phyloP scores from a whole-genome alignment of 1,140 invertebrate species.

The Conus ventricosus region DNA sequence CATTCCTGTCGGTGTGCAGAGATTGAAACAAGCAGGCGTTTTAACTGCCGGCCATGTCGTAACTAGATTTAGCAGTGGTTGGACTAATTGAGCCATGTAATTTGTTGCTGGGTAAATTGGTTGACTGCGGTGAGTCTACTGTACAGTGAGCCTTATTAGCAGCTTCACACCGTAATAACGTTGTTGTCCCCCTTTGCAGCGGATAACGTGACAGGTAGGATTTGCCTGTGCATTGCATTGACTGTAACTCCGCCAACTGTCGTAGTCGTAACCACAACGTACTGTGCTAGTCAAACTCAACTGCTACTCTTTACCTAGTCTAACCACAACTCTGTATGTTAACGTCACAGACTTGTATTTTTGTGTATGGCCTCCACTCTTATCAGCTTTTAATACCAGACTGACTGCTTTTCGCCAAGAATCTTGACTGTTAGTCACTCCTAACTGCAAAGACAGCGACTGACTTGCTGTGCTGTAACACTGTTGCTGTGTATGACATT shows the following conservation, averaged over 20 bases:
- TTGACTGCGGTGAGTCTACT: neutral
- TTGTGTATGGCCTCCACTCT: neutral
- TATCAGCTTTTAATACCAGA: neutral
- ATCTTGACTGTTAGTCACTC: neutral
- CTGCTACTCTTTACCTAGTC: too few species aligned
- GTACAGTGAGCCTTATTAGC: neutral
- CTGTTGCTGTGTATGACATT: too few species aligned
- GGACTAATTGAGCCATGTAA: too few species aligned
- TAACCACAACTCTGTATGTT: too few species aligned
- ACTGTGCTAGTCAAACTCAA: neutral
- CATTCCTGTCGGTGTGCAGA: too few species aligned
- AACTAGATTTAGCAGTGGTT: too few species aligned
- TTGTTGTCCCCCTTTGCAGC: neutral
- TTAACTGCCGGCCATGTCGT: too few species aligned
- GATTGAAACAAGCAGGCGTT: too few species aligned
- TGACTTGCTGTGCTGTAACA: neutral
- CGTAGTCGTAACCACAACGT: neutral
- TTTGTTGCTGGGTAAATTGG: too few species aligned
- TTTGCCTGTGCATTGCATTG: neutral
- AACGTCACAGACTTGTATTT: too few species aligned
- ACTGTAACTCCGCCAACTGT: too few species aligned
- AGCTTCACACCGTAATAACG: neutral
- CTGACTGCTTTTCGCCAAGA: neutral
- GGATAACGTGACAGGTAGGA: neutral
- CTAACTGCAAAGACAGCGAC: too few species aligned